These are phyloP conservation scores for Stratiomys singularior DNA, from an alignment of 2,888 invertebrate genomes.

Conservation along the genomic window DNA sequence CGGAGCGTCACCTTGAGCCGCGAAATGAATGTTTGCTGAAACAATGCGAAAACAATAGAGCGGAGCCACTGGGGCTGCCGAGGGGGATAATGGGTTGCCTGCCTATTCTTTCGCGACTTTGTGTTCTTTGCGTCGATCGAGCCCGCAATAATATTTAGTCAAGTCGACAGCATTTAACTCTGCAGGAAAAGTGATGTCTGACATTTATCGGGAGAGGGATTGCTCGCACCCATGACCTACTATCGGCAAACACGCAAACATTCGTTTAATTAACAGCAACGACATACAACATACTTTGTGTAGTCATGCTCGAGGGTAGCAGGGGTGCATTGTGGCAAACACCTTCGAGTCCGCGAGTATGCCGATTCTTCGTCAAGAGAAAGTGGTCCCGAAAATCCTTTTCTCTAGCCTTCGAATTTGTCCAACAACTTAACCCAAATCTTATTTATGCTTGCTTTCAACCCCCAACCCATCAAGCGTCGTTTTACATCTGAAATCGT, in stretches of 20 bases:
- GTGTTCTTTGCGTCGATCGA: constrained; percentile 21
- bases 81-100: constrained; percentile 9
- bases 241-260: constrained; percentile 49
- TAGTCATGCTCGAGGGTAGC: not conserved
- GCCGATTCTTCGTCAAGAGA: no score
- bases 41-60: constrained; percentile 25
- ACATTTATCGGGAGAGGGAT: constrained; percentile 48
- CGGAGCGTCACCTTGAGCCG: constrained; percentile 26
- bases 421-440: no score
- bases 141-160: constrained; percentile 28
- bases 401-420: no score
- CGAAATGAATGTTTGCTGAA: constrained; percentile 12
- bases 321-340: not conserved
- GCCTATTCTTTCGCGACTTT: constrained; percentile 4
- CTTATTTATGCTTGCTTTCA: no score
- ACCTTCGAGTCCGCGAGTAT: no score
- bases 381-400: no score
- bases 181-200: constrained; percentile 41
- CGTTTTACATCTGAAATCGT: not conserved
- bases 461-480: no score
- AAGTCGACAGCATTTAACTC: constrained; percentile 35
- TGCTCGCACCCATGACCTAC: constrained; percentile 50
- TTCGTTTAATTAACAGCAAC: constrained; percentile 43
- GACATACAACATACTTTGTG: not conserved
- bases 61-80: constrained; percentile 4